phyloP scores from a whole-genome alignment of 2,797 vertebrate genomes.

The Leucoraja ocellata region DNA sequence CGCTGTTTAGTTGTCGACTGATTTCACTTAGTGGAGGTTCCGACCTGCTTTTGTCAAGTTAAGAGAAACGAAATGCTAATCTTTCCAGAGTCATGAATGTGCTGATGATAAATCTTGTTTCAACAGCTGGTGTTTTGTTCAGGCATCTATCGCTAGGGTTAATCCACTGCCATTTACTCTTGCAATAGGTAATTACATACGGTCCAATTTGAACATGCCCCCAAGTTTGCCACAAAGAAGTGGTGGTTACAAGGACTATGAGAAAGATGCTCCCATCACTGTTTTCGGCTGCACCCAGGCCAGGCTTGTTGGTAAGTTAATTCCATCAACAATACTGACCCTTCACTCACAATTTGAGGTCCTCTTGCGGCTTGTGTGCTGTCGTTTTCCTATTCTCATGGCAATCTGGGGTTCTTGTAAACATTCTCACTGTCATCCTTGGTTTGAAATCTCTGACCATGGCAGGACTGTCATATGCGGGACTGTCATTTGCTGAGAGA shows the following conservation, averaged over 20 bases:
- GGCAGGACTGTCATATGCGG: no score
- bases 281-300: slow-evolving; percentile 93
- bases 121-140: not conserved
- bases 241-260: slow-evolving; percentile 83
- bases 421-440: not conserved
- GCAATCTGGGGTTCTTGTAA: not conserved
- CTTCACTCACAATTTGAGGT: not conserved
- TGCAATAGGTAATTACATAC: slow-evolving; percentile 75
- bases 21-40: not conserved
- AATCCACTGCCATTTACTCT: not conserved
- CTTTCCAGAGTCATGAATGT: not conserved
- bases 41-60: not conserved
- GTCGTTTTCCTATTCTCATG: not conserved
- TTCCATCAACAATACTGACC: not conserved
- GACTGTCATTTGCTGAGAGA: no score
- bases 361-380: no score
- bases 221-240: slow-evolving; percentile 75
- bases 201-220: slow-evolving; percentile 96
- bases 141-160: not conserved
- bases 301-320: slow-evolving; percentile 75
- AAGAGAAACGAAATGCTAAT: not conserved
- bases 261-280: slow-evolving; percentile 92
- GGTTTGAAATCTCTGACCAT: no score
- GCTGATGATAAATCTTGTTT: not conserved
- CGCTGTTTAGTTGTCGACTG: not conserved